A percentile compares a stretch with the other conserved stretches of the same genome.
phyloP scores from a whole-genome alignment of 2,888 invertebrate species.

The Dryococelus australis region DNA sequence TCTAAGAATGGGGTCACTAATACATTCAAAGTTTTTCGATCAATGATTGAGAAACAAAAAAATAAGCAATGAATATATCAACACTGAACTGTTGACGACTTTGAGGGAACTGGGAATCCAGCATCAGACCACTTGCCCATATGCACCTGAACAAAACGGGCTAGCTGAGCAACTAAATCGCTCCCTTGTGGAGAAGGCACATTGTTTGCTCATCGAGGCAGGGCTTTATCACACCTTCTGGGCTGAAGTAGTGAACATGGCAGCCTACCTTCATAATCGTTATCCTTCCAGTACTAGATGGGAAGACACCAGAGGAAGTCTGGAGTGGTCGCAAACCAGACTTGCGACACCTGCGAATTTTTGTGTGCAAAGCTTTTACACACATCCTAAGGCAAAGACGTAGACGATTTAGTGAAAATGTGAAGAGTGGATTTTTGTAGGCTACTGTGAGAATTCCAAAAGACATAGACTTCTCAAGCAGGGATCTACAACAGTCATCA shows the following conservation, averaged over 20 bases:
- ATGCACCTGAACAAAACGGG: not conserved
- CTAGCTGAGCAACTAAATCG: too few species aligned
- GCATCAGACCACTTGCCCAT: not conserved
- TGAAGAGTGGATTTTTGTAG: too few species aligned
- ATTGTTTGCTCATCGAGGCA: not conserved
- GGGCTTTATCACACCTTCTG: not conserved
- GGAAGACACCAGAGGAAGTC: too few species aligned
- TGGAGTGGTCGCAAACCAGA: too few species aligned
- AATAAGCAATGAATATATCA: too few species aligned
- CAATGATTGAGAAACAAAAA: too few species aligned
- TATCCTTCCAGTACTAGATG: not conserved
- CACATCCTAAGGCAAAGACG: not conserved
- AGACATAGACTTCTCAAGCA: not conserved
- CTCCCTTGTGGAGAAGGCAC: not conserved
- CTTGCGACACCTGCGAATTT: too few species aligned
- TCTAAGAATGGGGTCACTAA: too few species aligned
- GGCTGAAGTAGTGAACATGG: not conserved
- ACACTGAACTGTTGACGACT: too few species aligned
- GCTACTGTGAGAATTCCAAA: not conserved
- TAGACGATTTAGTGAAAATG: not conserved
- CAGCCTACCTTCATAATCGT: not conserved
- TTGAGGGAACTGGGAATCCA: not conserved
- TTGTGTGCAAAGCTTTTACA: not conserved
- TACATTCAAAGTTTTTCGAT: too few species aligned
- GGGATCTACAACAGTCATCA: not conserved